Evolutionary conservation across 2,113 vertebrate genomes (phyloP).

Genomic region (Chinchilla lanigera): DNA sequence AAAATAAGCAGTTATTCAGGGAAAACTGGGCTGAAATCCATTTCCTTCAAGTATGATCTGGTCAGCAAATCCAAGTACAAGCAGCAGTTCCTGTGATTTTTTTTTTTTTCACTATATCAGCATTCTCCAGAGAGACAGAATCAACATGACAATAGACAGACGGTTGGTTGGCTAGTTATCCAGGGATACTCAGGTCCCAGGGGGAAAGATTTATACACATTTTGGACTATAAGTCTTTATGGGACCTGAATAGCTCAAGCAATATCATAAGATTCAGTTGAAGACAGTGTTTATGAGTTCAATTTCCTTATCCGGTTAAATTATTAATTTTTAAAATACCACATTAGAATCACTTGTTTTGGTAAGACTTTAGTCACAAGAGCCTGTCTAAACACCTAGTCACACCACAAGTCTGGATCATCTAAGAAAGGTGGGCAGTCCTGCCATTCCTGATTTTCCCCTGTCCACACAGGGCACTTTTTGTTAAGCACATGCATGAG

Average conservation of each 20-base stretch:
- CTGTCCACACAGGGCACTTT: not conserved
- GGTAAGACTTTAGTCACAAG: not conserved
- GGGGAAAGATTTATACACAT: not conserved
- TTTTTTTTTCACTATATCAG: not conserved
- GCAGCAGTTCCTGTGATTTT: not conserved
- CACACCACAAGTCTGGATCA: not conserved
- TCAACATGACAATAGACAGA: not conserved
- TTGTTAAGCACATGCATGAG: not conserved
- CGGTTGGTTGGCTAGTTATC: not conserved
- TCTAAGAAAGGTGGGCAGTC: not conserved
- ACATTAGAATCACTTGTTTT: conserved; percentile 10
- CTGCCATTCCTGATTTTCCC: not conserved
- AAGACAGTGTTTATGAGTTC: not conserved
- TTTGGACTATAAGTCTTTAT: not conserved
- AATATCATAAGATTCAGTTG: not conserved
- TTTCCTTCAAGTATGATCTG: not conserved
- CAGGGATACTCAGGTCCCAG: not conserved
- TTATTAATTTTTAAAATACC: not conserved
- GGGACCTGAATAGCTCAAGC: not conserved
- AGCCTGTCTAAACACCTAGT: not conserved
- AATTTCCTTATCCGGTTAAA: not conserved
- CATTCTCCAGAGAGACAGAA: not conserved
- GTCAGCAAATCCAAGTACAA: not conserved
- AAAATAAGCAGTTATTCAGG: conserved; percentile 9
- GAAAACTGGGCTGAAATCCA: not conserved